Evolutionary conservation across 2,888 invertebrate species (phyloP).

Genomic region (Watsonalla cultraria): DNA sequence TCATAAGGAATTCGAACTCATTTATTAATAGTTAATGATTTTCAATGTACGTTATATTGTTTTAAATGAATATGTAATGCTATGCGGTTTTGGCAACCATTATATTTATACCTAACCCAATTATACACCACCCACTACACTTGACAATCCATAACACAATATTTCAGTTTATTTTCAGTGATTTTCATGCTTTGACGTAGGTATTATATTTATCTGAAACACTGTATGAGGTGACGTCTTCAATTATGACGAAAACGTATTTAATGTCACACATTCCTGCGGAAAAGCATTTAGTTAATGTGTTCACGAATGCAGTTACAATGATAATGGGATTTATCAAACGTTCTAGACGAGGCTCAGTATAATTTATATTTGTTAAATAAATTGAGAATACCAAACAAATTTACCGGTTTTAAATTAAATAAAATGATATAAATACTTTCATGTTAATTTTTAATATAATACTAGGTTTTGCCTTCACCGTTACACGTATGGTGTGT

Average conservation of each 20-base stretch:
- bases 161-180: slow-evolving; percentile 1
- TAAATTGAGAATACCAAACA: too few relatives aligned
- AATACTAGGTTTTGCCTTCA: too few relatives aligned
- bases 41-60: not conserved
- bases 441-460: too few relatives aligned
- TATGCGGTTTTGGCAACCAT: not conserved
- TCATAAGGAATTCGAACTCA: not conserved
- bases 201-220: slow-evolving; percentile 17
- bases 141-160: not conserved
- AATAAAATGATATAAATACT: too few relatives aligned
- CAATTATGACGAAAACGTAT: slow-evolving; percentile 14
- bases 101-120: not conserved
- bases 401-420: too few relatives aligned
- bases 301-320: not conserved
- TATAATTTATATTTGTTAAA: too few relatives aligned
- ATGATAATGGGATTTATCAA: not conserved
- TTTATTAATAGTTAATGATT: too few relatives aligned
- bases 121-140: not conserved
- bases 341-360: not conserved
- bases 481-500: too few relatives aligned
- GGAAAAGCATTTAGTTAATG: not conserved
- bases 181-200: slow-evolving; percentile 14
- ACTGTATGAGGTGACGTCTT: slow-evolving; percentile 15
- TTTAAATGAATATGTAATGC: not conserved
- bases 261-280: slow-evolving; percentile 14